Evolutionary conservation across 2,797 vertebrate species (phyloP).

Genomic region (Tapera naevia): DNA sequence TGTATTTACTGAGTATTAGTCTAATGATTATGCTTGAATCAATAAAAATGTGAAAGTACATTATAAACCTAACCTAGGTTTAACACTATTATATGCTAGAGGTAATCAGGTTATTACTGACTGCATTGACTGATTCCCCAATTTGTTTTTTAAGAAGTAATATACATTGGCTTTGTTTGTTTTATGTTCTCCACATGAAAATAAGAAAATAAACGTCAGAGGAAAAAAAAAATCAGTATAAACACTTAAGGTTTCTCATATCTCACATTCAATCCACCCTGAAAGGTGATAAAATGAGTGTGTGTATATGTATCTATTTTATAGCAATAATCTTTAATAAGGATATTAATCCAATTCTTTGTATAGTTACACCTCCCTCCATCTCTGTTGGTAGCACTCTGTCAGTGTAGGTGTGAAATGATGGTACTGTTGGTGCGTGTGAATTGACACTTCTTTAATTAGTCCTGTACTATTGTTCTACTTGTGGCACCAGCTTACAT

Average conservation of each 20-base stretch:
- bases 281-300: rapidly evolving
- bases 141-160: neutral
- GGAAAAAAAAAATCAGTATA: neutral
- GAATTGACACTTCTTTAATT: neutral
- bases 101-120: neutral
- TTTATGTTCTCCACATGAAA: neutral
- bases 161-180: neutral
- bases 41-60: neutral
- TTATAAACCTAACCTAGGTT: neutral
- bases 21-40: neutral
- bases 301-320: neutral
- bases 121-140: neutral
- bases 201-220: neutral
- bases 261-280: neutral
- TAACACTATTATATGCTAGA: neutral
- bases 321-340: neutral
- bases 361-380: neutral
- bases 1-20: neutral
- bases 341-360: neutral
- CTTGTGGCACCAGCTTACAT: neutral
- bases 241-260: neutral
- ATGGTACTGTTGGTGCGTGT: neutral
- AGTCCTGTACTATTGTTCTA: neutral
- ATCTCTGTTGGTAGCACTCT: neutral
- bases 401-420: neutral